These are phyloP conservation scores for Macaria liturata DNA, from an alignment of 2,888 invertebrate species.

Conservation along the genomic window DNA sequence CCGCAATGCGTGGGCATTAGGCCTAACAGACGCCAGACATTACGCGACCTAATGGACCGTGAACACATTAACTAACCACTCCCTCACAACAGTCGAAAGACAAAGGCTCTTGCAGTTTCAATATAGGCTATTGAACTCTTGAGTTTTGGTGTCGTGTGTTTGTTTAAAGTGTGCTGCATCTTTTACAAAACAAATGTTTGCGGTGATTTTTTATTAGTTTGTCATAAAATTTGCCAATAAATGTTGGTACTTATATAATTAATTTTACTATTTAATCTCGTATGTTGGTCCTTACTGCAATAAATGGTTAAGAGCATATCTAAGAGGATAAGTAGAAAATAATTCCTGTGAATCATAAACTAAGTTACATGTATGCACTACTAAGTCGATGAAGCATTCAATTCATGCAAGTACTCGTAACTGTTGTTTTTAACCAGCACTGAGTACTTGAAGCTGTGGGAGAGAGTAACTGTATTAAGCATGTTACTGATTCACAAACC, in stretches of 20 bases:
- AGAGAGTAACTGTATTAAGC: slow-evolving; percentile 41
- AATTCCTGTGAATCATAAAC: too few species aligned
- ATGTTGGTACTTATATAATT: too few species aligned
- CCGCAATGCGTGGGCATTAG: slow-evolving; percentile 28
- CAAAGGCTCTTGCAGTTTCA: slow-evolving; percentile 20
- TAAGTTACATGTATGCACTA: slow-evolving; percentile 4
- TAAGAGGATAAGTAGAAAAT: too few species aligned
- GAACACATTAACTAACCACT: slow-evolving; percentile 30
- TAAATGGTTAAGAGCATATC: too few species aligned
- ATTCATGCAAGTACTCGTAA: slow-evolving; percentile 33
- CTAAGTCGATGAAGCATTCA: slow-evolving; percentile 18
- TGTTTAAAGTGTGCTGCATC: not conserved
- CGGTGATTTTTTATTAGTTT: too few species aligned
- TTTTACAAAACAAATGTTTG: too few species aligned
- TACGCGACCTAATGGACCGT: slow-evolving; percentile 37
- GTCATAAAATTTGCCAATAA: too few species aligned
- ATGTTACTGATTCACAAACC: slow-evolving; percentile 18
- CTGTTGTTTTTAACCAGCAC: slow-evolving; percentile 36
- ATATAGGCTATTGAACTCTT: slow-evolving; percentile 20
- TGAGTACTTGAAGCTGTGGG: slow-evolving; percentile 39
- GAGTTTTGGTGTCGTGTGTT: not conserved
- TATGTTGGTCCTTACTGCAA: too few species aligned
- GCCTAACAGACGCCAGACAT: slow-evolving; percentile 29
- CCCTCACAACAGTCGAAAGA: slow-evolving; percentile 13
- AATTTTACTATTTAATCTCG: too few species aligned